Conservation (phyloP, 1,140 invertebrate genomes). For the Aplysia californica region DNA sequence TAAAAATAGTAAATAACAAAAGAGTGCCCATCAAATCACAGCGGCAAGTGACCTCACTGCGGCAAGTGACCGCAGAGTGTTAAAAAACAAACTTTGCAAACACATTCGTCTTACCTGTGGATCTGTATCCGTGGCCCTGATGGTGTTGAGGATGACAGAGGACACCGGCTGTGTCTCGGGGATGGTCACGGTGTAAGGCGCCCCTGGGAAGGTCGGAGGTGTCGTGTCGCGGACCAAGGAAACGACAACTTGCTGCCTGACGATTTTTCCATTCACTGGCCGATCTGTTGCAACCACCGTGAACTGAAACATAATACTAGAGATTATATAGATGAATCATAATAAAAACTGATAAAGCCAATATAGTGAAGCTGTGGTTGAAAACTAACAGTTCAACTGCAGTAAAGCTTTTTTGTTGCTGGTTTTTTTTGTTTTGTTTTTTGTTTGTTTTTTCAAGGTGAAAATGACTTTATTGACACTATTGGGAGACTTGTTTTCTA, state of each 20-base stretch:
- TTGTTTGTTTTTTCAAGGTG: no score
- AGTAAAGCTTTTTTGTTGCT: no score
- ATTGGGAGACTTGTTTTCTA: no score
- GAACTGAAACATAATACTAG: conserved; percentile 3
- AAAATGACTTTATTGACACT: no score
- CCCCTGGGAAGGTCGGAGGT: conserved; percentile 21
- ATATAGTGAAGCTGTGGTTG: no score
- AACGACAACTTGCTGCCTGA: background rate
- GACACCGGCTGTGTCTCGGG: conserved; percentile 37
- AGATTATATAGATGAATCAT: background rate
- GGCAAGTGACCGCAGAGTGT: no score
- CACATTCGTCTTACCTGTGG: no score
- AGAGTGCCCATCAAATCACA: background rate
- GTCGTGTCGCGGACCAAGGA: background rate
- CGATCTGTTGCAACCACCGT: conserved; percentile 8
- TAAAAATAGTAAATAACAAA: background rate
- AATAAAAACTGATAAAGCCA: background rate
- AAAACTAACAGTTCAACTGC: no score
- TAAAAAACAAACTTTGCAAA: no score
- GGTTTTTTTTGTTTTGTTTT: no score
- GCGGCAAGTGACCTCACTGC: no score
- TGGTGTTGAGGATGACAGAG: conserved; percentile 20
- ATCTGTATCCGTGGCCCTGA: conserved; percentile 17
- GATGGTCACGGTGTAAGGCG: conserved; percentile 16
- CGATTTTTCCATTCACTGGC: background rate